A percentile compares a stretch with the other conserved stretches of the same genome.
phyloP scores from a whole-genome alignment of 2,888 invertebrate species.

The Drosophila nigricruria region DNA sequence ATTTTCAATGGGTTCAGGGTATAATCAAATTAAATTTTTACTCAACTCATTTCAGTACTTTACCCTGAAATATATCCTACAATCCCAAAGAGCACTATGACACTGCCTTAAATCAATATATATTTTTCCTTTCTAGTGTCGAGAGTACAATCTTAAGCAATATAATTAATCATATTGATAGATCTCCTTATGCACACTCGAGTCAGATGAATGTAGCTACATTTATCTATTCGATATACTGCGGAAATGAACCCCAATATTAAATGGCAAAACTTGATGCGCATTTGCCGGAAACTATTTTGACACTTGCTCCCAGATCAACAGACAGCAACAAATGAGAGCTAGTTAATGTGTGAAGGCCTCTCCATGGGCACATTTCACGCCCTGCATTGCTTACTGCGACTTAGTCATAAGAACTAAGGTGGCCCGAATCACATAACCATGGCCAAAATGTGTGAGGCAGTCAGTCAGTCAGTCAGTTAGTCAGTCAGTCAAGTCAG shows the following conservation, averaged over 20 bases:
- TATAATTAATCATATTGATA: neutral
- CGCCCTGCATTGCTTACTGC: neutral
- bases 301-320: conserved; percentile 9
- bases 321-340: neutral
- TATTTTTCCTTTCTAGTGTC: neutral
- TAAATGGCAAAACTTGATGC: conserved; percentile 1
- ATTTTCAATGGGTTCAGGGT: too few species aligned
- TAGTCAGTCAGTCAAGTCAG: conserved; percentile 9
- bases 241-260: neutral
- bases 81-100: neutral
- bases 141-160: neutral
- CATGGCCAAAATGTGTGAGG: conserved; percentile 15
- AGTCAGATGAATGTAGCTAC: neutral
- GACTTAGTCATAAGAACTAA: neutral
- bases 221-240: neutral
- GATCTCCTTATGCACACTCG: neutral
- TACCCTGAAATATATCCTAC: neutral
- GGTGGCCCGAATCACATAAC: conserved; percentile 6
- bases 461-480: neutral
- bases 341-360: neutral
- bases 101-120: neutral
- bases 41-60: neutral
- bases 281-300: neutral
- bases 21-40: neutral
- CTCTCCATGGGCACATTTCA: neutral